Base-by-base conservation (phyloP, 1,140 invertebrate species). In the Heliconius nattereri region DNA sequence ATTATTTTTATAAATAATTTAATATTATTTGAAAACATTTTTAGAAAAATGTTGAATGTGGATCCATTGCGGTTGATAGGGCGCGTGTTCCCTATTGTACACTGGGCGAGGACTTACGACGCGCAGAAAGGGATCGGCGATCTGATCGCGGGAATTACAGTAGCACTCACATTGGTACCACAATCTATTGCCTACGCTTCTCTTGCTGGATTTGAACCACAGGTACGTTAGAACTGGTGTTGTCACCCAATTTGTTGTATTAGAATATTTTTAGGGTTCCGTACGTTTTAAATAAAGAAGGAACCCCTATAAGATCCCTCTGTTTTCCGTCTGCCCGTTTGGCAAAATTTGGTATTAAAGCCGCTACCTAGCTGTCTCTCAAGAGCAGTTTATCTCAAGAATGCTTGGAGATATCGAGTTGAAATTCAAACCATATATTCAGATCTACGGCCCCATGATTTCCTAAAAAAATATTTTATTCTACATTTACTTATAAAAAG, bases 71-170 rank as follows among this genome's bases (percentile, higher is more conserved):
- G 82, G n/a, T 26, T 92, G 13, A 79, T 88, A 19, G 83, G 86
- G 45, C 83, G 86, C 11, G 57, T 91, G 54, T 90, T 95, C 70
- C 93, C 94, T 9, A 92, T 94, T 81, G 73, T 92, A 26, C 86
- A 73, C 9, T 95, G 94, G 94, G 90, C 92, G 49, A 89, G 84
- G 81, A 86, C 78, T 78, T 98, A 98, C 89, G 95, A 95, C 71
- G 88, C 89, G 11, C 92, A 94, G 20, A 96, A 95, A 32, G 96
- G 95, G 11, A 89, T 97, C 3, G 96, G 96, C 8, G 97, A 98
- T 93, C 89, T 98, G 54, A 96, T 98, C 45, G 98, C 98, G 19
- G 98, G 98, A 40, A 95, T 98, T 29, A 98, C 98, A 1, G 96
- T 98, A 13, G 97, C 97, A 5, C 93, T 98, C 29, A 97, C 97